phyloP scores from a whole-genome alignment of 2,888 invertebrate species.

The Ectropis crepuscularia region DNA sequence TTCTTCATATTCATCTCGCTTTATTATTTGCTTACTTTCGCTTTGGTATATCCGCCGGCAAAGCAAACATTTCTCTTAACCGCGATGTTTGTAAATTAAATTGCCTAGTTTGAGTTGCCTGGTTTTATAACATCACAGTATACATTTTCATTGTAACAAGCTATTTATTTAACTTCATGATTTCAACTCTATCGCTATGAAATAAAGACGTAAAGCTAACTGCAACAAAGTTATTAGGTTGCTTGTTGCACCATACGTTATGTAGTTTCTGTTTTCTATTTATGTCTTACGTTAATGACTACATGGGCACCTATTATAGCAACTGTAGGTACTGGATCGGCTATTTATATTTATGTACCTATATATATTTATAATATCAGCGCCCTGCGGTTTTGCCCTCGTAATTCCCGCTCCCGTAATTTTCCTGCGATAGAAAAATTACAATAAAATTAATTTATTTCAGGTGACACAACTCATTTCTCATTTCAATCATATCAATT shows the following conservation, averaged over 20 bases:
- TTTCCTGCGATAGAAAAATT: no score
- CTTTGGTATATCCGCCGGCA: slow-evolving; percentile 4
- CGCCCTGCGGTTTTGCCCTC: no score
- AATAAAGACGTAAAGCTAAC: not conserved
- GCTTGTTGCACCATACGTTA: not conserved
- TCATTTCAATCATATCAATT: no score
- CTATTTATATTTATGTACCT: not conserved
- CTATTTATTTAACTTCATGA: not conserved
- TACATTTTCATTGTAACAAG: not conserved
- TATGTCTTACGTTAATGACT: slow-evolving; percentile 8
- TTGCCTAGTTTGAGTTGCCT: not conserved
- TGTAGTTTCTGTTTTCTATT: slow-evolving; percentile 24
- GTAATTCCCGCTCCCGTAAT: no score
- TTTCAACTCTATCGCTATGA: slow-evolving; percentile 5
- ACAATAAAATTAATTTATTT: no score
- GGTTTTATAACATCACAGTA: slow-evolving; percentile 9
- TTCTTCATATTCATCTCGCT: not conserved
- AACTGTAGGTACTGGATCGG: not conserved
- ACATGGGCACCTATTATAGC: not conserved
- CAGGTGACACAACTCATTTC: no score
- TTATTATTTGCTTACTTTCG: slow-evolving; percentile 8
- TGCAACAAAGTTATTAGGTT: not conserved
- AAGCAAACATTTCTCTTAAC: slow-evolving; percentile 7
- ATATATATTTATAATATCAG: not conserved
- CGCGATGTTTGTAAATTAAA: slow-evolving; percentile 15